A percentile compares a stretch with the other conserved stretches of the same genome.
These are phyloP conservation scores for Labeo rohita DNA, from an alignment of 2,113 vertebrate genomes.

Conservation along the genomic window DNA sequence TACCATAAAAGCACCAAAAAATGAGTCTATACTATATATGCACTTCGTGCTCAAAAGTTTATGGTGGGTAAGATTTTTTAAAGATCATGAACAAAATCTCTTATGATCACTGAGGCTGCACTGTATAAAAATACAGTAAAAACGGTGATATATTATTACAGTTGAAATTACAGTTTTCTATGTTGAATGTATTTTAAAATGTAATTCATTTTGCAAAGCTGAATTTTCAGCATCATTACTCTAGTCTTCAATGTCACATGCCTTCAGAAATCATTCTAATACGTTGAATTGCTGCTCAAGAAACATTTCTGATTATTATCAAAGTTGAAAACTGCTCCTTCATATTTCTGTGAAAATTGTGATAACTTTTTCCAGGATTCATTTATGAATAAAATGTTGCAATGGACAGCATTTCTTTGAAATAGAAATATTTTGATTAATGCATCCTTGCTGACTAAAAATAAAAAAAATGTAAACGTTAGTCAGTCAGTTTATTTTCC, in stretches of 20 bases:
- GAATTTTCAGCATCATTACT: too few species aligned
- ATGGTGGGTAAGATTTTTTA: background rate
- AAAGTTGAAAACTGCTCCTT: background rate
- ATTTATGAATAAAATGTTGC: background rate
- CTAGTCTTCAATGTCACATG: too few species aligned
- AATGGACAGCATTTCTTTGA: background rate
- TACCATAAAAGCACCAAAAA: background rate
- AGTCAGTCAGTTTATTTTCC: background rate
- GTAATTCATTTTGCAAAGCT: too few species aligned
- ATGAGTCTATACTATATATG: background rate
- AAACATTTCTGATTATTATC: background rate
- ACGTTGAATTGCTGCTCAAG: background rate
- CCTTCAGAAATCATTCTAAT: too few species aligned
- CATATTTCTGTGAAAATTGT: background rate
- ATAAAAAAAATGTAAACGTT: background rate
- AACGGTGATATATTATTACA: background rate
- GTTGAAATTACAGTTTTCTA: background rate
- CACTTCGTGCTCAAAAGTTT: background rate
- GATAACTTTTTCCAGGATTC: background rate
- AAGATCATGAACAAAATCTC: background rate
- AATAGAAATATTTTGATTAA: background rate
- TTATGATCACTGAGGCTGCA: background rate
- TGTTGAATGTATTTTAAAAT: background rate
- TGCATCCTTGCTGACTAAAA: background rate
- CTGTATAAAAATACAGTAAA: background rate